Conservation (phyloP, 2,888 invertebrate species). For the Drosophila helvetica region DNA sequence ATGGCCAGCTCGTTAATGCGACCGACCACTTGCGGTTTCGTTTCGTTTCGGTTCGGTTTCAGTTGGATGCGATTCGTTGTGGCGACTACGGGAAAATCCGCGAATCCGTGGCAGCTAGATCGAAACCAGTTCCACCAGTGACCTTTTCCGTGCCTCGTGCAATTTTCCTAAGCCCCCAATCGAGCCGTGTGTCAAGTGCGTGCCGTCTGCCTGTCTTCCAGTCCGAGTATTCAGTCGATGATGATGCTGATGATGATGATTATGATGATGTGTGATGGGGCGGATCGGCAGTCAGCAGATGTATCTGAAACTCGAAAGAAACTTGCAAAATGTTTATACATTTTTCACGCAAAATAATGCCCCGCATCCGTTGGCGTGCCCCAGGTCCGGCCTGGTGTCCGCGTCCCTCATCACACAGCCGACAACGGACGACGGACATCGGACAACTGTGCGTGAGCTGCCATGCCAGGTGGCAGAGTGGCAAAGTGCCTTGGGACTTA, state of each 20-base stretch:
- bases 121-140: constrained; percentile 70
- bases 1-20: constrained; percentile 48
- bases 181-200: constrained; percentile 70
- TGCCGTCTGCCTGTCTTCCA: constrained; percentile 28
- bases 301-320: constrained; percentile 19
- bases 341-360: constrained; percentile 47
- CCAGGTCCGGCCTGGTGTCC: neutral
- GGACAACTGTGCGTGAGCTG: constrained; percentile 29
- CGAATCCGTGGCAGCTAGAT: constrained; percentile 22
- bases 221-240: neutral
- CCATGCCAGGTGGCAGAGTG: constrained; percentile 21
- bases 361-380: constrained; percentile 43
- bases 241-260: constrained; percentile 9
- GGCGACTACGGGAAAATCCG: constrained; percentile 25
- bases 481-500: constrained; percentile 19
- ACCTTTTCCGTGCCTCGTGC: constrained; percentile 64
- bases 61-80: neutral
- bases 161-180: constrained; percentile 65
- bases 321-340: constrained; percentile 44
- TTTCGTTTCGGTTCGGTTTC: constrained; percentile 2
- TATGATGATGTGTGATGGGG: constrained; percentile 6
- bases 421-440: constrained; percentile 2
- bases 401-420: neutral
- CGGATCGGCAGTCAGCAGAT: constrained; percentile 27
- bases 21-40: constrained; percentile 51